Percentiles rank a stretch among this genome's conserved stretches.
Conservation (phyloP, 2,113 vertebrate species). For the Ornithorhynchus anatinus region DNA sequence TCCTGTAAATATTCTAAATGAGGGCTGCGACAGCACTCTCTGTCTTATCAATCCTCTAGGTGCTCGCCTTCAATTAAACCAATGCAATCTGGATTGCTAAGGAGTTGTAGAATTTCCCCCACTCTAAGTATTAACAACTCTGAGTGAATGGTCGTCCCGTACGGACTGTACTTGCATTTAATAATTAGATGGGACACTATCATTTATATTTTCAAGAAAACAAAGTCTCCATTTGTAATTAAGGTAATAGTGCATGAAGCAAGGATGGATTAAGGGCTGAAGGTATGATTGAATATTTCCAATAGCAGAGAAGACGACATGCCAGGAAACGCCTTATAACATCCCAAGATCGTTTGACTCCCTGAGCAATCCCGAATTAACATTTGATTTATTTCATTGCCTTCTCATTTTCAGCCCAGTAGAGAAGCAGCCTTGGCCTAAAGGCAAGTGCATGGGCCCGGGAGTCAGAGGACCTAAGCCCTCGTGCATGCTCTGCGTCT, state of each 20-base stretch:
- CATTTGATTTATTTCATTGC: conserved; percentile 57
- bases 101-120: neutral
- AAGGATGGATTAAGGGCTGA: conserved; percentile 1
- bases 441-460: too few relatives aligned
- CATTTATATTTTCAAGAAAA: conserved; percentile 21
- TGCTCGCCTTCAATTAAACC: neutral
- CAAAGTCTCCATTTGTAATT: conserved; percentile 24
- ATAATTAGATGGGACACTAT: conserved; percentile 4
- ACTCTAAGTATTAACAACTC: conserved; percentile 17
- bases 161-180: neutral
- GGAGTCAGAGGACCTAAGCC: too few relatives aligned
- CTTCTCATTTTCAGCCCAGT: conserved; percentile 55
- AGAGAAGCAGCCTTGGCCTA: too few relatives aligned
- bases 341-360: neutral
- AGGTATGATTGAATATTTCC: conserved; percentile 1
- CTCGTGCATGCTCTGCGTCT: too few relatives aligned
- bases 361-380: conserved; percentile 32
- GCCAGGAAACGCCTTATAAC: neutral
- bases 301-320: accelerated
- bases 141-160: conserved; percentile 16
- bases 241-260: neutral
- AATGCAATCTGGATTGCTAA: conserved; percentile 42
- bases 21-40: accelerated
- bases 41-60: neutral
- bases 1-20: neutral